Evolutionary conservation across 2,113 vertebrate species (phyloP), one percentile per base, ranked within the genome.

Genomic region (Melanotaenia duboulayi): DNA sequence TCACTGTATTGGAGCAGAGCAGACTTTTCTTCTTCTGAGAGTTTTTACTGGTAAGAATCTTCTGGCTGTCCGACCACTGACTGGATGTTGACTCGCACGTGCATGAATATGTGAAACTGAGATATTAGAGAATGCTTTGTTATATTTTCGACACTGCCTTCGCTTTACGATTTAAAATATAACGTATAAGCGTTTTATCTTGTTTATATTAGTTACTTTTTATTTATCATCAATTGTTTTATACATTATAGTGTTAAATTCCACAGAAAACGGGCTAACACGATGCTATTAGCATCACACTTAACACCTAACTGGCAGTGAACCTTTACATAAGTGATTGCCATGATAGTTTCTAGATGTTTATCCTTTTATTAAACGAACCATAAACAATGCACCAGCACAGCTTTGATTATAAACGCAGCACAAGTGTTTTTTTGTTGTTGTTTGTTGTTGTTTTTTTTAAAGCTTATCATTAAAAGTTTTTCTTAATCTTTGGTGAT

Each of bases 1-100:
- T 24, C 65, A 7, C 13, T 19, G 14, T 62, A 13, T 12, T 12
- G 58, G 23, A 22, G 4, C n/a, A 35, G 22, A 12, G 1, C 46
- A 1, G 12, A 14, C 50, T 11, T 7, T 23, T 42, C 17, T n/a
- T 16, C 17, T 20, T 48, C 52, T 50, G 62, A 86, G 90, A 79
- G 1, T 13, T 59, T 22, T 69, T 20, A 46, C 23, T 48, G 44
- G 44, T 48, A 48, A 48, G 44, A 19, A 2, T 48, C 28, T 42
- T 72, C n/a, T 11, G 8, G 25, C 8, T n/a, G 17, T 46, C 2
- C 13, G 4, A 39, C 28, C 8, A 40, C 32, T 54, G 25, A 44
- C 58, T 50, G 42, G 28, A 49, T 28, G 50, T 28, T 46, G 48
- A 8, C n/a, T 24, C 17, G 44, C 65, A 69, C 65, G 57, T 71